A percentile compares a stretch with the other conserved stretches of the same genome.
Conservation (phyloP, 2,113 vertebrate genomes). For the Onychorhynchus coronatus region DNA sequence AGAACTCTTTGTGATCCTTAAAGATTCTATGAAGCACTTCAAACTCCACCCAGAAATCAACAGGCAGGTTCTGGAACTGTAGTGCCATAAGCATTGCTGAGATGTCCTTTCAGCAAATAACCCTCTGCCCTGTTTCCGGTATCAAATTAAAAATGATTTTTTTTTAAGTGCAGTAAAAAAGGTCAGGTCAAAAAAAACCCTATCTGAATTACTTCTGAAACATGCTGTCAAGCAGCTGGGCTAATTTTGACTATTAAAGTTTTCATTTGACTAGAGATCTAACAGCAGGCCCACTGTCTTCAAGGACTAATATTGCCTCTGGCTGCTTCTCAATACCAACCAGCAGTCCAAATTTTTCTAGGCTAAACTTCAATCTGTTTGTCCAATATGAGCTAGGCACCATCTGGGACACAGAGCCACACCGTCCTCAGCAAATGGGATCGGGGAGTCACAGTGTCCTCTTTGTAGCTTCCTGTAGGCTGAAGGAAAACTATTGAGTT, state of each 20-base stretch:
- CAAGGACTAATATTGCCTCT: slow-evolving; percentile 34
- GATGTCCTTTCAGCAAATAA: neutral
- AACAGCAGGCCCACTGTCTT: slow-evolving; percentile 8
- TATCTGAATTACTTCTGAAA: neutral
- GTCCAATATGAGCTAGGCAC: neutral
- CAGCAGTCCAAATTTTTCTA: neutral
- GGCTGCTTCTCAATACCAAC: slow-evolving; percentile 21
- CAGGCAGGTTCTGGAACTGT: neutral
- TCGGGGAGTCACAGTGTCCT: neutral
- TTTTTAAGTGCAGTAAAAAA: neutral
- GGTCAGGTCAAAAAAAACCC: neutral
- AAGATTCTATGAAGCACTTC: neutral
- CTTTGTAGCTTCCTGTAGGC: neutral
- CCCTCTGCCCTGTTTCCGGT: neutral
- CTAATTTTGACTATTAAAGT: neutral
- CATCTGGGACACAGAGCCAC: neutral
- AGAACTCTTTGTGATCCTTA: neutral
- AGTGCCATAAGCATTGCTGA: neutral
- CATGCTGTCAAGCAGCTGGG: neutral
- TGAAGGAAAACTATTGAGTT: neutral
- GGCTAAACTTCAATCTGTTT: neutral
- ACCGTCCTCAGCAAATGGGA: neutral
- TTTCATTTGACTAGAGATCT: slow-evolving; percentile 5
- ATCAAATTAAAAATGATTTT: neutral
- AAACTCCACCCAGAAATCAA: neutral